phyloP scores from a whole-genome alignment of 2,888 invertebrate species.

The Aricia artaxerxes region DNA sequence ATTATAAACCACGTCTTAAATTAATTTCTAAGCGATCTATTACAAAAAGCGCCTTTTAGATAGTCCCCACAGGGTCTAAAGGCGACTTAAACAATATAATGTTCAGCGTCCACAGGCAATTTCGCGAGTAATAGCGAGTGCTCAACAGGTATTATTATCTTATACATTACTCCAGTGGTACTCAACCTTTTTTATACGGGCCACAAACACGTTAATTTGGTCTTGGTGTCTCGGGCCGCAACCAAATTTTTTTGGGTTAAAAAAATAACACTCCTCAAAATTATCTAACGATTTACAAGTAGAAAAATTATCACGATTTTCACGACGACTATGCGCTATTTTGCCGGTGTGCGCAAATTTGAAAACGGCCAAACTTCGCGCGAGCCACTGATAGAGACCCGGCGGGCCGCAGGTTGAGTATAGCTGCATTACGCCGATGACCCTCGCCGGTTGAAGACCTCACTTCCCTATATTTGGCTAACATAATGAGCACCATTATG shows the following conservation, averaged over 20 bases:
- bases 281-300: no score
- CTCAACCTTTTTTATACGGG: no score
- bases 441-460: slow-evolving; percentile 19
- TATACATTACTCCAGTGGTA: slow-evolving; percentile 4
- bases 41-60: background rate
- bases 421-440: background rate
- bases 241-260: no score
- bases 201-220: no score
- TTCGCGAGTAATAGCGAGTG: slow-evolving; percentile 11
- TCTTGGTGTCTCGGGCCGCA: no score
- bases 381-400: no score
- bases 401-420: no score
- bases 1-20: background rate
- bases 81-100: slow-evolving; percentile 11
- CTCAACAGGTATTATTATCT: slow-evolving; percentile 21
- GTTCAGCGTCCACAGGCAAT: slow-evolving; percentile 9
- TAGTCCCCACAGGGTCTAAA: background rate
- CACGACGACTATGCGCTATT: no score
- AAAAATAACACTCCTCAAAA: no score
- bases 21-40: slow-evolving; percentile 12
- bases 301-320: no score
- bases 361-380: no score
- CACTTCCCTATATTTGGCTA: slow-evolving; percentile 31
- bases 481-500: slow-evolving; percentile 26
- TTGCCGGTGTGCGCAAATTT: no score